Conservation (phyloP, 2,113 vertebrate species). For the Microtus montanus region DNA sequence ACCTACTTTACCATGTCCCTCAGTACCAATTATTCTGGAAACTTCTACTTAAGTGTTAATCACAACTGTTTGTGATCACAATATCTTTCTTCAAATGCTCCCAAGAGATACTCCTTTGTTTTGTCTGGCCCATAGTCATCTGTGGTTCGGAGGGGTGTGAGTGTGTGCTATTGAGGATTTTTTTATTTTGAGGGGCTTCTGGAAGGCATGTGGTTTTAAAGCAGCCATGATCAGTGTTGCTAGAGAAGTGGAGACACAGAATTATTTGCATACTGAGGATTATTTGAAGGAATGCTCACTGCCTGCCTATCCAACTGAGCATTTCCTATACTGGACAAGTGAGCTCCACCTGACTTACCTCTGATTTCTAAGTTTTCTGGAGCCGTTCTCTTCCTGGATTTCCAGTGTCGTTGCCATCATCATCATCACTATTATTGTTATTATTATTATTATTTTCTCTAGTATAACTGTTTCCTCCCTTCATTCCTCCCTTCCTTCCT, state of each 20-base stretch:
- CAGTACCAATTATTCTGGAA: background rate
- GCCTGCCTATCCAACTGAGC: background rate
- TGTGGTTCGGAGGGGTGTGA: background rate
- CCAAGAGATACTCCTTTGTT: background rate
- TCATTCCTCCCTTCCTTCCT: background rate
- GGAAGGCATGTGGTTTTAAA: background rate
- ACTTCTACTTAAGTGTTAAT: background rate
- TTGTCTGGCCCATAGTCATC: background rate
- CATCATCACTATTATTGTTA: background rate
- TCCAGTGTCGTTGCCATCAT: background rate
- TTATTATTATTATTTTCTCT: background rate
- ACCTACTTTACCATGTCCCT: background rate
- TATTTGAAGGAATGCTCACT: background rate
- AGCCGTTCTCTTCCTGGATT: background rate
- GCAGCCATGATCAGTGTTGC: background rate
- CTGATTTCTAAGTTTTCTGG: background rate
- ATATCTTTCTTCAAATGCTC: background rate
- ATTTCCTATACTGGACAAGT: background rate
- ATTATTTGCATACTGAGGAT: background rate
- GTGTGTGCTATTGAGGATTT: background rate
- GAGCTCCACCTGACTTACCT: background rate
- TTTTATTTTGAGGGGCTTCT: background rate
- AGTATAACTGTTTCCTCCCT: background rate
- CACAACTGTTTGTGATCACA: background rate
- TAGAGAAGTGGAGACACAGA: background rate